Conservation (phyloP, 2,888 invertebrate genomes). For the Syrista parreyssii region DNA sequence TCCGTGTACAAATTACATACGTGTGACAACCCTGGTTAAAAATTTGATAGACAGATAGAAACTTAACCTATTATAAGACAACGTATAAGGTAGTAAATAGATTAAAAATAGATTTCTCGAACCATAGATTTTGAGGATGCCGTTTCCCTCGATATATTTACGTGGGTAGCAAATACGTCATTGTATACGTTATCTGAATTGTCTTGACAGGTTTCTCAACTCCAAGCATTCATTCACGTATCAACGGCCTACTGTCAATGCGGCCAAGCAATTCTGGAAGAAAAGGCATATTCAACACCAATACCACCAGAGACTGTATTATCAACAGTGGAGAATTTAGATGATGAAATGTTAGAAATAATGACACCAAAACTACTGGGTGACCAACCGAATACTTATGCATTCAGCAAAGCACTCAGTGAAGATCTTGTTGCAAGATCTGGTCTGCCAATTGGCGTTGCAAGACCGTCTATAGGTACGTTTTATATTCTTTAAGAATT, state of each 20-base stretch:
- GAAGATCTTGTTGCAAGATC: conserved; percentile 85
- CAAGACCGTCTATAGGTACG: conserved; percentile 91
- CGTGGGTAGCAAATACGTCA: too few relatives aligned
- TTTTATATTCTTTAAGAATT: neutral
- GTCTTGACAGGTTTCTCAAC: conserved; percentile 40
- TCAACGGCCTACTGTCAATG: conserved; percentile 95
- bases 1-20: too few relatives aligned
- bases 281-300: conserved; percentile 79
- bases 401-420: conserved; percentile 93
- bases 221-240: conserved; percentile 79
- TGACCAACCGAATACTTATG: conserved; percentile 94
- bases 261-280: conserved; percentile 80
- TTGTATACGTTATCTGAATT: too few relatives aligned
- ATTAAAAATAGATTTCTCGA: neutral
- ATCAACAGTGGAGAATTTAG: conserved; percentile 75
- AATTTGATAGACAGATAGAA: neutral
- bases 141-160: too few relatives aligned
- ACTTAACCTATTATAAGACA: neutral
- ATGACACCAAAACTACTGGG: conserved; percentile 78
- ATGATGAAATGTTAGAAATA: conserved; percentile 72
- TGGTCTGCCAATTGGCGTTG: conserved; percentile 81
- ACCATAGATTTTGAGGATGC: too few relatives aligned
- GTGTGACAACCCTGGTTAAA: too few relatives aligned
- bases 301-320: conserved; percentile 73
- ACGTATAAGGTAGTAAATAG: too few relatives aligned